Base-by-base conservation (phyloP, 2,888 invertebrate species). In the Mactromeris polynyma region DNA sequence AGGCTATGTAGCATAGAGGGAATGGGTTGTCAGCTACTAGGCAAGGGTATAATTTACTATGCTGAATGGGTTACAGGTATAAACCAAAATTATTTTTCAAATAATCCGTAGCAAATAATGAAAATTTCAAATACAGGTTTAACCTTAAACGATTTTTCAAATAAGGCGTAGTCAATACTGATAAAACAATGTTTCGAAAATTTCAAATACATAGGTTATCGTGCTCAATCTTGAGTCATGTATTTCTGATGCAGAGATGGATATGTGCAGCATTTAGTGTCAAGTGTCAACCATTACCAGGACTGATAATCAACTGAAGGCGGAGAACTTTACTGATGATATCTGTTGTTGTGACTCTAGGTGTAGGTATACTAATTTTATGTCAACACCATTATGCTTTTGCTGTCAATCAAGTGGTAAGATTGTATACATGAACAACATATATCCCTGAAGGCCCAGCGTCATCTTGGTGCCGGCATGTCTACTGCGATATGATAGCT, bases 321-420 rank as follows among this genome's bases (percentile, higher is more conserved):
- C 4, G 73, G 73, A 36, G 73, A 11, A 26, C 17, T 33, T 33
- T 4, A 2, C 19, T 73, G 73, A 73, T 73, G 73, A 0, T 73
- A 73, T 73, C 73, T 33, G 2, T 14, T 36, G 73, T 36, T 33
- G 6, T 33, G 33, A 73, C 73, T 17, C 33, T 19, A 36, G n/a
- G 58, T 36, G 73, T 73, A 17, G 19, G 36, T 73, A 33, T 33
- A 73, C 73, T 73, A 73, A 73, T 73, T 73, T 33, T 73, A 73
- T 73, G 73, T 73, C 73, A 73, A 73, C 73, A 73, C 73, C 33
- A 19, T 33, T 11, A 26, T 36, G 33, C 33, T 36, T 17, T 7
- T 26, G 17, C 73, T 33, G 73, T 33, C 73, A 73, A 73, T 69
- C 33, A 4, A 69, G 9, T 69, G 14, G 14, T 73, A 73, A 33